These are phyloP conservation scores for Limnothrissa miodon DNA, from an alignment of 2,113 vertebrate species.

Conservation along the genomic window DNA sequence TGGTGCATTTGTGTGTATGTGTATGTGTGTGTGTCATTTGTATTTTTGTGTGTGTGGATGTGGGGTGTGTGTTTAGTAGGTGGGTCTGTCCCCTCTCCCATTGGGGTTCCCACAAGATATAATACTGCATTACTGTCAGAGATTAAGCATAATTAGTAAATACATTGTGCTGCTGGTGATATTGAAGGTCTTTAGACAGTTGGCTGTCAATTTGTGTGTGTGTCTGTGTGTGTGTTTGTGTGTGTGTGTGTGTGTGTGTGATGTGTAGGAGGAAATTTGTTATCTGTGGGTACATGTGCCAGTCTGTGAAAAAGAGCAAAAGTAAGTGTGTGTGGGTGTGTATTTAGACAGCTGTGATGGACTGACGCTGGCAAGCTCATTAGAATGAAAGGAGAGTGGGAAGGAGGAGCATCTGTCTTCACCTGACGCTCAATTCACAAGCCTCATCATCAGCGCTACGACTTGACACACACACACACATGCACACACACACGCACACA, in stretches of 20 bases:
- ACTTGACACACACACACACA: conserved; percentile 19
- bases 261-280: neutral
- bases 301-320: neutral
- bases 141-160: neutral
- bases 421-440: conserved; percentile 36
- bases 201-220: neutral
- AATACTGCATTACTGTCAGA: neutral
- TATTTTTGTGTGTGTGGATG: too few species aligned
- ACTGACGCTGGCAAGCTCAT: conserved; percentile 71
- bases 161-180: too few species aligned
- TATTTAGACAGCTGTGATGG: neutral
- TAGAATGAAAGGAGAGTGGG: conserved; percentile 47
- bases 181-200: neutral
- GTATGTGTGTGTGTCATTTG: too few species aligned
- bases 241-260: neutral
- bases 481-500: conserved; percentile 21
- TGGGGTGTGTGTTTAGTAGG: neutral
- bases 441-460: conserved; percentile 36
- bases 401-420: conserved; percentile 54
- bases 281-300: neutral
- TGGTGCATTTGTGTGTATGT: too few species aligned
- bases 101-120: neutral
- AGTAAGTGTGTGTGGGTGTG: neutral
- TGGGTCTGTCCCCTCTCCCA: neutral
- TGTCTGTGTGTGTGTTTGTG: neutral